Evolutionary conservation across 2,797 vertebrate genomes (phyloP).

Genomic region (Lepilemur ruficaudatus): DNA sequence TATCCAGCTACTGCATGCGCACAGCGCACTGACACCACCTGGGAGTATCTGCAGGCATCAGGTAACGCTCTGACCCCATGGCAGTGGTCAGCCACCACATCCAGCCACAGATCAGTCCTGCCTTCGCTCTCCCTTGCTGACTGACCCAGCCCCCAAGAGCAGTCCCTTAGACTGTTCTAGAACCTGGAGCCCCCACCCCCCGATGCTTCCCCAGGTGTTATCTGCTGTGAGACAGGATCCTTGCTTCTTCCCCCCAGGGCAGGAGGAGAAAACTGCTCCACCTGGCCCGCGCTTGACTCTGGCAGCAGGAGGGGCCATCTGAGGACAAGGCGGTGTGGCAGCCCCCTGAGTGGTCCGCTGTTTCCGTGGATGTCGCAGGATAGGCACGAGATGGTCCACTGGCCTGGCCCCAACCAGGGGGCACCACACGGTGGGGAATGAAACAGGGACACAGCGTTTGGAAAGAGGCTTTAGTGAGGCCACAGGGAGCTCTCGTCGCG

Average conservation of each 20-base stretch:
- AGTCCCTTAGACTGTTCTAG: not conserved
- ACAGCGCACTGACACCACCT: not conserved
- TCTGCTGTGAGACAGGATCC: not conserved
- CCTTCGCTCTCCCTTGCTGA: not conserved
- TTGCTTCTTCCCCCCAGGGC: rapidly evolving
- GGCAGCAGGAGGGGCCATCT: not conserved
- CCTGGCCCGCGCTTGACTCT: not conserved
- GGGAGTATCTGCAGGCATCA: not conserved
- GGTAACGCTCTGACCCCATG: not conserved
- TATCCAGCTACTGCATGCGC: not conserved
- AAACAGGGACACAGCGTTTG: constrained; percentile 68
- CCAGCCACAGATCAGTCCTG: no score
- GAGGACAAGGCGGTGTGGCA: not conserved
- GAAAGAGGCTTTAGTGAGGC: constrained; percentile 74
- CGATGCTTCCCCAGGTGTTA: not conserved
- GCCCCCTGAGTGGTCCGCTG: not conserved
- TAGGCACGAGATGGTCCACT: not conserved
- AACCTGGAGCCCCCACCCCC: not conserved
- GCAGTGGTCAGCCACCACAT: not conserved
- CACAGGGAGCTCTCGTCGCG: not conserved
- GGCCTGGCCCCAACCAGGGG: constrained; percentile 4
- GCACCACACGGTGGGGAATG: constrained; percentile 64
- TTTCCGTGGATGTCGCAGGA: not conserved
- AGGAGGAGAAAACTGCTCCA: not conserved
- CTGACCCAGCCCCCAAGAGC: not conserved